Conservation (phyloP, 2,888 invertebrate genomes). For the Perizoma flavofasciatum region DNA sequence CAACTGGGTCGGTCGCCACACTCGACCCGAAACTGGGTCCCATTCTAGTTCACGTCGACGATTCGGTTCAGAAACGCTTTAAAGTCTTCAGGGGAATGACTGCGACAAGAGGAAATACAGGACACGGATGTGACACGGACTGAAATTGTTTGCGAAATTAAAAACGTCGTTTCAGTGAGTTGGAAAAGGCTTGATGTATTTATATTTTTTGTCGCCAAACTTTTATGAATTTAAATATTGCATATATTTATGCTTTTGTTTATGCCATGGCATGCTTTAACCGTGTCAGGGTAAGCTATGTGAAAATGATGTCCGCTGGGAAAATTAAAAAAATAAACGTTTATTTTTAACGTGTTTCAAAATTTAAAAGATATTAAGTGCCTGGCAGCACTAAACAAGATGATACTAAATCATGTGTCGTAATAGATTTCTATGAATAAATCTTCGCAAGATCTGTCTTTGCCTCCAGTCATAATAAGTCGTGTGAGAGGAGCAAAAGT, state of each 20-base stretch:
- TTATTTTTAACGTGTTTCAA: no score
- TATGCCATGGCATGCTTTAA: slow-evolving; percentile 6
- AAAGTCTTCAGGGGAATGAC: slow-evolving; percentile 41
- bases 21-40: slow-evolving; percentile 63
- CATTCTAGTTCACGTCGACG: slow-evolving; percentile 49
- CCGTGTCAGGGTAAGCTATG: not conserved
- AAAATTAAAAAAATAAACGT: no score
- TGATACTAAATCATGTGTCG: no score
- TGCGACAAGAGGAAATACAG: slow-evolving; percentile 42
- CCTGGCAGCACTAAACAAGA: no score
- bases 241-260: slow-evolving; percentile 1
- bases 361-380: no score
- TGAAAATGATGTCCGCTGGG: not conserved
- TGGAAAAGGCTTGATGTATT: not conserved
- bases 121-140: slow-evolving; percentile 30
- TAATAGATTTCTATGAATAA: no score
- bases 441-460: no score
- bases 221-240: not conserved
- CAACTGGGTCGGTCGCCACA: slow-evolving; percentile 70
- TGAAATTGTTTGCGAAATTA: slow-evolving; percentile 33
- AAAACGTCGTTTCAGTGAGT: slow-evolving; percentile 20
- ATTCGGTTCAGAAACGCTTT: slow-evolving; percentile 49
- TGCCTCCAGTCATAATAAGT: no score
- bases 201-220: not conserved
- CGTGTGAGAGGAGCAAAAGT: no score